Conservation (phyloP, 1,140 invertebrate genomes). For the Drosophila bipectinata region DNA sequence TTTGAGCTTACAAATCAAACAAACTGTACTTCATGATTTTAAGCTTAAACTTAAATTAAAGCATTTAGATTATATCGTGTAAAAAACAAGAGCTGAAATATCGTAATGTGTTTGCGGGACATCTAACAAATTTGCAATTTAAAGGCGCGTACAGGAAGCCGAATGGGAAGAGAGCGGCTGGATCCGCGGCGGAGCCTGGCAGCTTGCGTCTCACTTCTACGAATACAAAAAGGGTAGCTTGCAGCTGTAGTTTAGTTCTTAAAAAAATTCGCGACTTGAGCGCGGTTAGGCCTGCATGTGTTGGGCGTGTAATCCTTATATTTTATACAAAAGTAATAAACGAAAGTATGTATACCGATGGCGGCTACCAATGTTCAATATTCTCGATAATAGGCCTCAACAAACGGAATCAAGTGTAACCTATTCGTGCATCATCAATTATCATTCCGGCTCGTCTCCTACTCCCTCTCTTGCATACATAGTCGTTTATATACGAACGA, state of each 20-base stretch:
- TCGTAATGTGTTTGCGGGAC: slow-evolving; percentile 18
- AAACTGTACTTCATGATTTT: slow-evolving; percentile 45
- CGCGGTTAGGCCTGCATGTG: slow-evolving; percentile 41
- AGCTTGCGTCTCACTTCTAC: slow-evolving; percentile 45
- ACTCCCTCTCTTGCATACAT: slow-evolving; percentile 36
- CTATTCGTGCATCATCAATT: slow-evolving; percentile 44
- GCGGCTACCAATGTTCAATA: slow-evolving; percentile 28
- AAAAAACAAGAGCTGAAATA: slow-evolving; percentile 40
- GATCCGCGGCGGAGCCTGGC: slow-evolving; percentile 11
- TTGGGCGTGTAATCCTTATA: slow-evolving; percentile 49
- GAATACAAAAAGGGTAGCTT: slow-evolving; percentile 74
- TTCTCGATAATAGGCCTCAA: slow-evolving; percentile 45
- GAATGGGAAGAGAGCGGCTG: slow-evolving; percentile 9
- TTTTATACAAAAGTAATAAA: slow-evolving; percentile 64
- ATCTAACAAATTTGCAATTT: slow-evolving; percentile 46
- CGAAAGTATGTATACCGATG: slow-evolving; percentile 27
- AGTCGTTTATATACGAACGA: slow-evolving; percentile 18
- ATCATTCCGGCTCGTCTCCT: slow-evolving; percentile 24
- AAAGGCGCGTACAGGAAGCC: slow-evolving; percentile 58
- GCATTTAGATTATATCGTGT: slow-evolving; percentile 49
- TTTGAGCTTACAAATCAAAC: slow-evolving; percentile 52
- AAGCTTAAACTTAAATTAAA: slow-evolving; percentile 64
- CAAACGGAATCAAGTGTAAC: slow-evolving; percentile 51
- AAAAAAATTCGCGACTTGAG: slow-evolving; percentile 51
- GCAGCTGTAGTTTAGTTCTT: slow-evolving; percentile 49